These are phyloP conservation scores for Oreochromis aureus DNA, from an alignment of 2,113 vertebrate genomes.

Conservation along the genomic window DNA sequence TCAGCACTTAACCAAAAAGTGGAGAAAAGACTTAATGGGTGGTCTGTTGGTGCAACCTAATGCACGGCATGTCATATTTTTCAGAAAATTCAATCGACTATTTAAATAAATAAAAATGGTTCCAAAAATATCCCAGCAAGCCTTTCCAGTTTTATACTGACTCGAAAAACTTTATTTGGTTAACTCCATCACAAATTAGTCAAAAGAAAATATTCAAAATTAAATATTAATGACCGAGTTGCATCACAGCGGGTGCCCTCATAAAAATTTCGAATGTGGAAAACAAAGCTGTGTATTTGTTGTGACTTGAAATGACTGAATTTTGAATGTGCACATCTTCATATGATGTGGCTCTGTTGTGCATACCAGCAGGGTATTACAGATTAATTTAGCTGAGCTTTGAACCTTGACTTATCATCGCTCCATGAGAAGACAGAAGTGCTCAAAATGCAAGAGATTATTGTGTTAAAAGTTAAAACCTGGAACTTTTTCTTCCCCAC, in stretches of 20 bases:
- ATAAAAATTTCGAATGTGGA: not conserved
- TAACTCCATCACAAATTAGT: not conserved
- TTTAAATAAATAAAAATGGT: not conserved
- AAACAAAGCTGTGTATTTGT: not conserved
- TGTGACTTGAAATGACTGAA: not conserved
- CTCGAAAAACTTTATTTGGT: not conserved
- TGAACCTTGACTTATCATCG: not conserved
- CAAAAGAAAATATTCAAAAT: not conserved
- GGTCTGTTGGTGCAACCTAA: not conserved
- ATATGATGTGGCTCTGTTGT: not conserved
- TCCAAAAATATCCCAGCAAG: not conserved
- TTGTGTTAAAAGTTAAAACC: not conserved
- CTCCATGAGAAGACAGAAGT: not conserved
- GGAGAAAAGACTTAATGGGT: not conserved
- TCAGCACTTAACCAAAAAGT: not conserved
- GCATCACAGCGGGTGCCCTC: not conserved
- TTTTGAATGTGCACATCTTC: accelerated
- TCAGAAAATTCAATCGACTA: not conserved
- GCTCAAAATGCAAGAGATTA: not conserved
- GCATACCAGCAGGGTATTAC: not conserved
- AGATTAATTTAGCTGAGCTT: not conserved
- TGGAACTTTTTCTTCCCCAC: constrained; percentile 60
- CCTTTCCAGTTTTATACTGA: not conserved
- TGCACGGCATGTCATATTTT: not conserved
- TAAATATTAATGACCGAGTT: not conserved